Base-by-base conservation (phyloP, 2,888 invertebrate genomes). In the Vesta saturnalis region DNA sequence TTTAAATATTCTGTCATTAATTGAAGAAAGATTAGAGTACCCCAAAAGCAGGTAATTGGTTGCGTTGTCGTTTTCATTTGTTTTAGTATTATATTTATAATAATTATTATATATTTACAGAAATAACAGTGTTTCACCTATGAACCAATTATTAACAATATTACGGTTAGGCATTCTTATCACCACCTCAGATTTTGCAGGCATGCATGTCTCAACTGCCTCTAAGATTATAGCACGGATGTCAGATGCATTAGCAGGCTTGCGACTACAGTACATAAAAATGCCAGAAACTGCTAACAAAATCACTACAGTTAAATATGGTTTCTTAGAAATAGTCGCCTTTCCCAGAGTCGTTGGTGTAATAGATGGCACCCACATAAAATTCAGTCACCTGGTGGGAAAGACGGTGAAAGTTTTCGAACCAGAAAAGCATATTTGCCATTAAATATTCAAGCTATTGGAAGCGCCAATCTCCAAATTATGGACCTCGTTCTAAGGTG, bases 71-170 rank as follows among this genome's bases (percentile, higher is more conserved):
- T n/a, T n/a, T n/a, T n/a, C 30, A 4, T 6, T 6, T 30, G 30
- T 6, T 6, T 10, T 10, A 30, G 10, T 30, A 4, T 30, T 30
- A 30, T 30, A 6, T 30, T 30, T 30, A 30, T 30, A 6, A 30
- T 30, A 6, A 10, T 10, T 30, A 30, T 4, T n/a, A n/a, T n/a
- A n/a, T n/a, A n/a, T n/a, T 67, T 64, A 55, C 60, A 62, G 67
- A 60, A 67, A 61, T 58, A 54, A 73, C 61, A 65, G 47, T 58
- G 64, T 72, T 59, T 60, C 69, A 70, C 73, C 71, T 21, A 67
- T 66, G 23, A 69, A 68, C 4, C n/a, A n/a, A n/a, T n/a, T n/a
- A n/a, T n/a, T n/a, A n/a, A n/a, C n/a, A n/a, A n/a, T n/a, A n/a
- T n/a, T 75, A 5, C 21, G 70, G 15, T 64, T 65, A n/a, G n/a